Evolutionary conservation across 2,113 vertebrate species (phyloP).

Genomic region (Sorex araneus): DNA sequence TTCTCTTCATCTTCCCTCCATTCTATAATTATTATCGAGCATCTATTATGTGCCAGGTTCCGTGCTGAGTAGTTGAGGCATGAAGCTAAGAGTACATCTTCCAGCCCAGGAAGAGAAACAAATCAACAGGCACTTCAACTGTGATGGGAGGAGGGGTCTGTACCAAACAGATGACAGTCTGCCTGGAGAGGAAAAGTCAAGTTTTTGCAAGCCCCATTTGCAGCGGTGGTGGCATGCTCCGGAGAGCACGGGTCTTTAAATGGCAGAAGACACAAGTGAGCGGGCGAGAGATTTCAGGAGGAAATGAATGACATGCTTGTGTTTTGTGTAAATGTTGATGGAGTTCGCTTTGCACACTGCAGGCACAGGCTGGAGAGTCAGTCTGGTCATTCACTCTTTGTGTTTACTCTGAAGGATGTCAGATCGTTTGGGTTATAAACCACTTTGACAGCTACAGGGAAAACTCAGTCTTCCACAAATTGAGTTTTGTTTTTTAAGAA

Average conservation of each 20-base stretch:
- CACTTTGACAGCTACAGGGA: slow-evolving; percentile 58
- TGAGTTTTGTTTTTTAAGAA: slow-evolving; percentile 67
- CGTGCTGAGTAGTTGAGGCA: neutral
- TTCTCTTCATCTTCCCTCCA: neutral
- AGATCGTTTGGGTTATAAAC: slow-evolving; percentile 68
- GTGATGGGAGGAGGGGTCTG: neutral
- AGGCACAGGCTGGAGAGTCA: slow-evolving; percentile 58
- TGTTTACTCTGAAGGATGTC: slow-evolving; percentile 66
- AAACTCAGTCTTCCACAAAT: slow-evolving; percentile 62
- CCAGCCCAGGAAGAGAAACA: neutral
- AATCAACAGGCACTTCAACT: neutral
- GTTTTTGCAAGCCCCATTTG: neutral
- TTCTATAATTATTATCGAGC: slow-evolving; percentile 39
- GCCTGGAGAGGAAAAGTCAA: neutral
- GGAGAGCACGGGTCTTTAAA: neutral
- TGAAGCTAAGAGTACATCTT: neutral
- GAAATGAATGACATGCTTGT: slow-evolving; percentile 10
- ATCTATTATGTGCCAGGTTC: neutral
- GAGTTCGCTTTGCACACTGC: slow-evolving; percentile 58
- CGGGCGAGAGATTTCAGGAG: neutral
- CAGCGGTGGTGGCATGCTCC: neutral
- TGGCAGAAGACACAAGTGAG: neutral
- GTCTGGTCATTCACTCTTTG: slow-evolving; percentile 59
- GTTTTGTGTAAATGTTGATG: slow-evolving; percentile 53
- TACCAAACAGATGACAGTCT: neutral